Conservation (phyloP, 2,888 invertebrate genomes). For the Slavum lentiscoides region DNA sequence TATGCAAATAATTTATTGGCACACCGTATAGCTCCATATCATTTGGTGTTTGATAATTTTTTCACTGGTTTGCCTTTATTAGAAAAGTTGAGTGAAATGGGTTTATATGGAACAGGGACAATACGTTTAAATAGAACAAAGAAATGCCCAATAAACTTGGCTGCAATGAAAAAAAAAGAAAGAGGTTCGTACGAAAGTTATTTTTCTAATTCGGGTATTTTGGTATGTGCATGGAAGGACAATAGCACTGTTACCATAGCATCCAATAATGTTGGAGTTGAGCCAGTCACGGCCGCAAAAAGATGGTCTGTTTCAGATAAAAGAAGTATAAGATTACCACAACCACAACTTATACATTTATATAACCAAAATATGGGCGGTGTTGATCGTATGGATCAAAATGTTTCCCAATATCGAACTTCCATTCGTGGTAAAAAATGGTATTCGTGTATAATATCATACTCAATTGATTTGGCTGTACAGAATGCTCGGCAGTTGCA, state of each 20-base stretch:
- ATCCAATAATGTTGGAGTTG: constrained; percentile 40
- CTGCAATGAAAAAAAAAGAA: constrained; percentile 18
- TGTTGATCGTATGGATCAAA: constrained; percentile 57
- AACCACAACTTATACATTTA: constrained; percentile 52
- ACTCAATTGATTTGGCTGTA: constrained; percentile 5
- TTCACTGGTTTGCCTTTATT: constrained; percentile 28
- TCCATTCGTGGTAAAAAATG: constrained; percentile 57
- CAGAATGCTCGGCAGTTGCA: constrained; percentile 10
- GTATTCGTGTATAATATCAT: constrained; percentile 10
- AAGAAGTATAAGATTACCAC: constrained; percentile 55
- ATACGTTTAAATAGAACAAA: constrained; percentile 30
- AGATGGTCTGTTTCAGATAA: constrained; percentile 55
- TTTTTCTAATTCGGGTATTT: constrained; percentile 22
- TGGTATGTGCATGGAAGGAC: constrained; percentile 52
- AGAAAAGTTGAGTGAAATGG: constrained; percentile 21
- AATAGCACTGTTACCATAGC: constrained; percentile 38
- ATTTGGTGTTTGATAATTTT: constrained; percentile 43
- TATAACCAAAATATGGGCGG: constrained; percentile 56
- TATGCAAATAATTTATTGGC: constrained; percentile 20
- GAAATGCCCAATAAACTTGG: neutral
- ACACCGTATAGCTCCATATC: constrained; percentile 12
- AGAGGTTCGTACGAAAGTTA: constrained; percentile 25
- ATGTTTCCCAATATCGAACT: constrained; percentile 56
- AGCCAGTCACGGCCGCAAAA: constrained; percentile 54
- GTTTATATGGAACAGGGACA: constrained; percentile 30